These are phyloP conservation scores for Burhinus oedicnemus DNA, from an alignment of 2,113 vertebrate genomes.

Conservation along the genomic window DNA sequence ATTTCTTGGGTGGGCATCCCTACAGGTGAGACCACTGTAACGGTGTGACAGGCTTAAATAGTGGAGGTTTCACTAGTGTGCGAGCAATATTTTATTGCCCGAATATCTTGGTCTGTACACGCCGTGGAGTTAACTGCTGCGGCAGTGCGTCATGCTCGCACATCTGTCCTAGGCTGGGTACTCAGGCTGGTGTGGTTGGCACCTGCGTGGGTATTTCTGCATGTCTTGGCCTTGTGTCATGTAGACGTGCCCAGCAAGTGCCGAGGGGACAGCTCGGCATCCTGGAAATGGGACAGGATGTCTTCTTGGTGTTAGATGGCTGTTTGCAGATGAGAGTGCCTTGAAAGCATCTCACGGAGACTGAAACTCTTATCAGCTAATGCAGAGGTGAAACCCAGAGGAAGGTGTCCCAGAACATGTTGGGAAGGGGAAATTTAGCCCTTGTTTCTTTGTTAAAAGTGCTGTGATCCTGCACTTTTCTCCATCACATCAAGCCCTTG, in stretches of 20 bases:
- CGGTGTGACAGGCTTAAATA: not conserved
- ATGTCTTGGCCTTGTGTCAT: not conserved
- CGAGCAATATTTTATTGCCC: accelerated
- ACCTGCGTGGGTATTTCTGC: not conserved
- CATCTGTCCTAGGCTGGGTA: not conserved
- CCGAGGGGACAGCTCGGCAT: not conserved
- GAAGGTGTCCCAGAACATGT: not conserved
- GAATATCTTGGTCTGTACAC: accelerated
- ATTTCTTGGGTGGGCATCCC: not conserved
- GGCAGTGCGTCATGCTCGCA: not conserved
- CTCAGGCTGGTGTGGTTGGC: not conserved
- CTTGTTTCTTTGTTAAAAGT: not conserved
- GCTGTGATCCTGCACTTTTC: not conserved
- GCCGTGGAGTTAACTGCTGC: accelerated
- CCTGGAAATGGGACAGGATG: not conserved
- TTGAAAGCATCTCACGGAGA: not conserved
- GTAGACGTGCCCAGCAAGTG: not conserved
- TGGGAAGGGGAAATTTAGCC: accelerated
- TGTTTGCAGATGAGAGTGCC: not conserved
- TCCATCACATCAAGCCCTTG: not conserved
- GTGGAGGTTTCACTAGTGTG: not conserved
- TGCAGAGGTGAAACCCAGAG: not conserved
- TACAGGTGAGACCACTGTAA: not conserved
- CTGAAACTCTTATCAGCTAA: accelerated
- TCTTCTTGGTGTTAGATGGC: not conserved